Conservation (phyloP, 2,888 invertebrate species). For the Syritta pipiens region DNA sequence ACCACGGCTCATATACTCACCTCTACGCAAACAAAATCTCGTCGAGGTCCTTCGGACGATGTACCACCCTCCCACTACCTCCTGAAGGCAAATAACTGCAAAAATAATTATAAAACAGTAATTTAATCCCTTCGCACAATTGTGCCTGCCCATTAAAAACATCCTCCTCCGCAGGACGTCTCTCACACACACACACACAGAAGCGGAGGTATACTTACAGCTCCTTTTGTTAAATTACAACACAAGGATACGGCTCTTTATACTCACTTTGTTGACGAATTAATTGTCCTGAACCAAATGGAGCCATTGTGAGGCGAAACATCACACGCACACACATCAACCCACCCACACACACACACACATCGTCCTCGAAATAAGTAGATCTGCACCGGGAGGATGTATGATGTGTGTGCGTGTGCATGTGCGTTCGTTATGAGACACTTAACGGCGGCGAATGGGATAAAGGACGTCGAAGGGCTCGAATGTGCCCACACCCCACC, state of each 20-base stretch:
- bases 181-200: not conserved
- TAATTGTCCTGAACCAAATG: conserved; percentile 64
- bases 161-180: not conserved
- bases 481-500: conserved; percentile 1
- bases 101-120: conserved; percentile 62
- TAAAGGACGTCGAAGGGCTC: conserved; percentile 4
- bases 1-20: too few relatives aligned
- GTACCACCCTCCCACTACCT: too few relatives aligned
- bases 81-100: conserved; percentile 59
- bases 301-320: conserved; percentile 35
- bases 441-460: conserved; percentile 21
- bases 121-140: conserved; percentile 44
- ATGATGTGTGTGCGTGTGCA: conserved; percentile 25
- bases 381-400: conserved; percentile 21
- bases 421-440: conserved; percentile 26
- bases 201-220: not conserved
- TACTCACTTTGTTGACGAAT: conserved; percentile 59
- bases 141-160: conserved; percentile 47
- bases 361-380: conserved; percentile 13
- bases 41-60: too few relatives aligned
- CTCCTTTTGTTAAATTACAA: conserved; percentile 60
- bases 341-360: not conserved
- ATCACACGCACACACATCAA: conserved; percentile 13
- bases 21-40: too few relatives aligned
- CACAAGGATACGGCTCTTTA: conserved; percentile 41